Evolutionary conservation across 2,113 vertebrate species (phyloP).

Genomic region (Aplodontia rufa): DNA sequence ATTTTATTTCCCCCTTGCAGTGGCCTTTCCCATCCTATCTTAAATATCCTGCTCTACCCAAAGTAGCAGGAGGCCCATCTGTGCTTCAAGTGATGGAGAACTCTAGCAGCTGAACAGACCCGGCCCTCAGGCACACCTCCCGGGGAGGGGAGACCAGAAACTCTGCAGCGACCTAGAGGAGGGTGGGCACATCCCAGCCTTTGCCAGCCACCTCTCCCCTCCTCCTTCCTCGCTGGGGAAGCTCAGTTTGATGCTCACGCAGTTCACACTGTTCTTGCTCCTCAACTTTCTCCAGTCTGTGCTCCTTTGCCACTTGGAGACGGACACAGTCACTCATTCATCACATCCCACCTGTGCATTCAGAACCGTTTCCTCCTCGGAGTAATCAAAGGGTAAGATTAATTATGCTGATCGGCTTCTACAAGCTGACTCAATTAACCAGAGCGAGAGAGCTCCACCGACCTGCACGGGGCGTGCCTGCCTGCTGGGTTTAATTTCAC

Average conservation of each 20-base stretch:
- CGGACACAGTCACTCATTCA: slow-evolving; percentile 17
- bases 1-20: neutral
- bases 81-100: neutral
- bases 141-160: neutral
- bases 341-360: slow-evolving; percentile 69
- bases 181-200: neutral
- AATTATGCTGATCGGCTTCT: slow-evolving; percentile 82
- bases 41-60: neutral
- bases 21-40: neutral
- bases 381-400: slow-evolving; percentile 82
- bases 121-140: neutral
- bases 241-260: neutral
- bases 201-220: neutral
- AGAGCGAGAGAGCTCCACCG: slow-evolving; percentile 71
- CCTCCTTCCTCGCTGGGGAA: neutral
- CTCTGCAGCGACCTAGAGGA: neutral
- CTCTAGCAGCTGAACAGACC: neutral
- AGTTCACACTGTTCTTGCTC: neutral
- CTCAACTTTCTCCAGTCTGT: neutral
- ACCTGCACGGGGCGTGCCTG: slow-evolving; percentile 65
- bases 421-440: slow-evolving; percentile 80
- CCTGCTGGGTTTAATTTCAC: slow-evolving; percentile 79
- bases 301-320: neutral
- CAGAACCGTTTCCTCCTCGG: slow-evolving; percentile 74
- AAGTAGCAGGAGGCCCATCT: neutral